A percentile compares a stretch with the other conserved stretches of the same genome.
phyloP scores from a whole-genome alignment of 2,113 vertebrate genomes.

The Nycticorax nycticorax region DNA sequence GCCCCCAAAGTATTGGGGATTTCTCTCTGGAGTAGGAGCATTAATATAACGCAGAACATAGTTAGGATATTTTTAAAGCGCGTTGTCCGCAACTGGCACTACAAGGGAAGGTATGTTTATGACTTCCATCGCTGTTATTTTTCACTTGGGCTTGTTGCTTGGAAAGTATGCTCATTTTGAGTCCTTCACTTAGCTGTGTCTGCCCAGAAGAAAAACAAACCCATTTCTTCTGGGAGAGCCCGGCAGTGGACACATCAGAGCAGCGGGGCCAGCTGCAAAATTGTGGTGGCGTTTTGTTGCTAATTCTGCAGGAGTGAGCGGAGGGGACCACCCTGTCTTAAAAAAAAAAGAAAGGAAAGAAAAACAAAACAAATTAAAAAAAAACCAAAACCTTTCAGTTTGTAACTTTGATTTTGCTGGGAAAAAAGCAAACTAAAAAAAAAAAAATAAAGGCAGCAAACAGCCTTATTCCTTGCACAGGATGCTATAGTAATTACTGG shows the following conservation, averaged over 20 bases:
- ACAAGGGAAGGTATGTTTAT: slow-evolving; percentile 1
- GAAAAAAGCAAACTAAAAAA: background rate
- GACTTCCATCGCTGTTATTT: background rate
- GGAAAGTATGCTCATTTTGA: slow-evolving; percentile 16
- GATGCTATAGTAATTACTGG: background rate
- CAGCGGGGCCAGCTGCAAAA: slow-evolving; percentile 24
- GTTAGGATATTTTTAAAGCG: slow-evolving; percentile 27
- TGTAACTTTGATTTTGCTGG: background rate
- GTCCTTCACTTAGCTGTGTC: background rate
- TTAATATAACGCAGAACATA: background rate
- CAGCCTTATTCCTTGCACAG: background rate
- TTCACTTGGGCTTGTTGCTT: background rate
- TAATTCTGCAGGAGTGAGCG: background rate
- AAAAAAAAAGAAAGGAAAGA: background rate
- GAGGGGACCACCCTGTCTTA: slow-evolving; percentile 17
- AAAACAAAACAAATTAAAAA: background rate
- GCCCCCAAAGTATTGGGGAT: background rate
- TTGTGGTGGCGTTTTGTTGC: background rate
- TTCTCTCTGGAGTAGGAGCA: background rate
- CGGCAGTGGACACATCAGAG: background rate
- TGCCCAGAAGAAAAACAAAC: slow-evolving; percentile 34
- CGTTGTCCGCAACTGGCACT: background rate
- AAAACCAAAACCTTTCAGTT: background rate
- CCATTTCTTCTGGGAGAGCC: slow-evolving; percentile 1
- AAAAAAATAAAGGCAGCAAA: background rate